Evolutionary conservation across 1,140 invertebrate species (phyloP), one percentile per base, ranked within the genome.

Genomic region (Popillia japonica): DNA sequence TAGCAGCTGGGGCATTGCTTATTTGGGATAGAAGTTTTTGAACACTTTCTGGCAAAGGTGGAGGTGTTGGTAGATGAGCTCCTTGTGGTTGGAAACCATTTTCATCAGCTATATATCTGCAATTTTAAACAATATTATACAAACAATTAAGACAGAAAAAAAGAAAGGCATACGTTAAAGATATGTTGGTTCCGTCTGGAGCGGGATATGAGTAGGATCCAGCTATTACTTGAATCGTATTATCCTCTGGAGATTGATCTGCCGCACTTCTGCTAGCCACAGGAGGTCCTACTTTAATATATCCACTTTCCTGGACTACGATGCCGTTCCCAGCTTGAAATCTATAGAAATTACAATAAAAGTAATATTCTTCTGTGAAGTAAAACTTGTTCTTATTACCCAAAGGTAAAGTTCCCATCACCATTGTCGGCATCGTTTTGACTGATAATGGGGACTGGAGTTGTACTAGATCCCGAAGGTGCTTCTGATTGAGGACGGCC

Each of bases 191-290:
- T 27, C 92, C 93, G 79, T 94, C 90, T 3, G 92, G 90, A 27
- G 90, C 90, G 0, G 92, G 92, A 85, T 94, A 95, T 64, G 90
- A 90, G 87, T 89, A 92, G 3, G 87, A 87, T 0, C 91, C 91
- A 23, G 86, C 81, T 0, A 88, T 89, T 64, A 83, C 82, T 68
- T 86, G 90, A 0, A 92, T 91, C 40, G 90, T 90, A 10, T 90
- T 89, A 23, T 85, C 84, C 78, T 81, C 81, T 77, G 81, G 75
- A 34, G 27, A 34, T 68, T 40, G 14, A 7, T 17, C 72, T 40
- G 34, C 34, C 22, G 27, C 72, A 9, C 72, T 44, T 74, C 40
- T 74, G 0, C 34, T 20, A n/a, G 14, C 72, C 4, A n/a, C n/a
- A 0, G 34, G 34, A 17, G 72, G 72, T 17, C 34, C 41, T 42